phyloP scores from a whole-genome alignment of 2,888 invertebrate species.

The Agapetus fuscipes region DNA sequence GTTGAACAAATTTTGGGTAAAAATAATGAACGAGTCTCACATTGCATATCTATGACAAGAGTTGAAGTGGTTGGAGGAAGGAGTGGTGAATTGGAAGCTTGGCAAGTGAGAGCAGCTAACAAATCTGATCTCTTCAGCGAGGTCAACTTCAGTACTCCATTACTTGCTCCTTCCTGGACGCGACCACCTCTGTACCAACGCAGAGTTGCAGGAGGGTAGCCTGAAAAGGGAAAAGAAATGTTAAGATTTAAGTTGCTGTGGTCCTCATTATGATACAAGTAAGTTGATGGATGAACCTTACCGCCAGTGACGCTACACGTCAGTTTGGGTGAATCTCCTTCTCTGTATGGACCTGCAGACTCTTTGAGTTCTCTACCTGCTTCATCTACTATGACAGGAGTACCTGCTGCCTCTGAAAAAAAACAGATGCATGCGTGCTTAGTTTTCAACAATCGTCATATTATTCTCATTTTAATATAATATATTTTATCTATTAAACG shows the following conservation, averaged over 20 bases:
- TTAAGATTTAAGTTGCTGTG: too few relatives aligned
- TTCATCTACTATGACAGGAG: slow-evolving; percentile 63
- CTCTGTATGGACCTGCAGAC: slow-evolving; percentile 63
- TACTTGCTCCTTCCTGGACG: slow-evolving; percentile 32
- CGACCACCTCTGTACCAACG: slow-evolving; percentile 44
- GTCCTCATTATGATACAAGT: too few relatives aligned
- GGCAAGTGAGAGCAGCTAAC: slow-evolving; percentile 59
- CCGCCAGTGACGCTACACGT: slow-evolving; percentile 71
- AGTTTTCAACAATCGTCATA: neutral
- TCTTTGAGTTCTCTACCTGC: slow-evolving; percentile 52
- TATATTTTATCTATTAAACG: too few relatives aligned
- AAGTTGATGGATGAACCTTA: too few relatives aligned
- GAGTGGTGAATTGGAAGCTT: slow-evolving; percentile 60
- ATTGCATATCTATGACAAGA: slow-evolving; percentile 42
- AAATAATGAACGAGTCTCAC: slow-evolving; percentile 4
- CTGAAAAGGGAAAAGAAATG: too few relatives aligned
- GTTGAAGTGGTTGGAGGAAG: slow-evolving; percentile 56
- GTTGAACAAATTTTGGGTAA: too few relatives aligned
- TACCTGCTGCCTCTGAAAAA: slow-evolving; percentile 61
- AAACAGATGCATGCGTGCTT: neutral
- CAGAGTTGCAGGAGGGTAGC: slow-evolving; percentile 40
- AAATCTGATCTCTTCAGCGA: slow-evolving; percentile 36
- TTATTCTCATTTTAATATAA: too few relatives aligned
- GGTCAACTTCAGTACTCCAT: slow-evolving; percentile 28
- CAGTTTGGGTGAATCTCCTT: slow-evolving; percentile 59